These are phyloP conservation scores for Dione vanillae DNA, from an alignment of 2,888 invertebrate genomes.

Conservation along the genomic window DNA sequence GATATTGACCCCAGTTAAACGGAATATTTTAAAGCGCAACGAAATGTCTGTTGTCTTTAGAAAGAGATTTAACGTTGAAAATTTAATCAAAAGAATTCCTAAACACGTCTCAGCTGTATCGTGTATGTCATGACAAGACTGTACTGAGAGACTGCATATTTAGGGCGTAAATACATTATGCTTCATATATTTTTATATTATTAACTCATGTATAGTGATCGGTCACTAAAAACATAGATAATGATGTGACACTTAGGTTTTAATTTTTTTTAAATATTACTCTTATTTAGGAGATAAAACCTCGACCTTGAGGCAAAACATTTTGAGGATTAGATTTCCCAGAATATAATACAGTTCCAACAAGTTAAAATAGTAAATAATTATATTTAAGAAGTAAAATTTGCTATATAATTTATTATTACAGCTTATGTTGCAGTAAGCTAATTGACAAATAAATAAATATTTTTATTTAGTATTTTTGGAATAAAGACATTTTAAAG, in stretches of 20 bases:
- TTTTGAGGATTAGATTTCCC: too few species aligned
- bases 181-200: background rate
- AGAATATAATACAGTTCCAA: too few species aligned
- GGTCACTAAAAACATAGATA: background rate
- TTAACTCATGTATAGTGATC: background rate
- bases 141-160: slow-evolving; percentile 3
- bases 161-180: slow-evolving; percentile 11
- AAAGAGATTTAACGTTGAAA: slow-evolving; percentile 27
- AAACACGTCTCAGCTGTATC: slow-evolving; percentile 16
- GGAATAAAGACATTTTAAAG: too few species aligned
- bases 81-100: slow-evolving; percentile 32
- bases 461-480: too few species aligned
- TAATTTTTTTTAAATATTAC: background rate
- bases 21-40: slow-evolving; percentile 26
- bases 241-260: background rate
- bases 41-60: slow-evolving; percentile 27
- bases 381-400: too few species aligned
- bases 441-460: too few species aligned
- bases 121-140: slow-evolving; percentile 17
- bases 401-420: too few species aligned
- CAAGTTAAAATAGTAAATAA: too few species aligned
- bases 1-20: slow-evolving; percentile 11
- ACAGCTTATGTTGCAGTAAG: too few species aligned
- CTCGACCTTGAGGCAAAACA: too few species aligned
- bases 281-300: too few species aligned